Percentiles rank a stretch among this genome's conserved stretches.
Evolutionary conservation across 1,140 invertebrate species (phyloP).

Genomic region (Drosophila santomea): DNA sequence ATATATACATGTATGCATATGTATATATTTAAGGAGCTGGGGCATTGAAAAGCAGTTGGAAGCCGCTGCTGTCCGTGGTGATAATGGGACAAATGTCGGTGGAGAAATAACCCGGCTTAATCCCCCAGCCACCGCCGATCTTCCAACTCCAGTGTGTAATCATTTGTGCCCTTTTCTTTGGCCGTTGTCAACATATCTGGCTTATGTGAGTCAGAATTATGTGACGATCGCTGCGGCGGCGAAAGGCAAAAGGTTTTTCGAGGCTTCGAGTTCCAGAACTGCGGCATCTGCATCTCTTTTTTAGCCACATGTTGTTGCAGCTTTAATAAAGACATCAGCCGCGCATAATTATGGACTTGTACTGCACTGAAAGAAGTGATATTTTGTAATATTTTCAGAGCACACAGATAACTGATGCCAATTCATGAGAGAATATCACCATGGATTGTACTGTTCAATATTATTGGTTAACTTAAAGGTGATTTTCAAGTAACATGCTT

Average conservation of each 20-base stretch:
- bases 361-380: constrained; percentile 32
- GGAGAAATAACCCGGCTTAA: constrained; percentile 71
- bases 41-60: constrained; percentile 62
- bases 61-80: constrained; percentile 78
- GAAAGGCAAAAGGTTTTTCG: constrained; percentile 69
- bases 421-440: too few relatives aligned
- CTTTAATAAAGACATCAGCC: constrained; percentile 83
- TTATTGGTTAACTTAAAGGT: too few relatives aligned
- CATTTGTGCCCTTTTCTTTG: constrained; percentile 71
- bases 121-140: constrained; percentile 40
- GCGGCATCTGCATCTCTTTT: constrained; percentile 12
- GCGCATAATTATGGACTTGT: constrained; percentile 82
- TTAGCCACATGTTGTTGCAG: constrained; percentile 75
- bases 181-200: constrained; percentile 80
- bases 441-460: too few relatives aligned
- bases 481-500: too few relatives aligned
- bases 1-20: not conserved
- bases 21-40: not conserved
- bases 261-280: constrained; percentile 32
- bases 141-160: constrained; percentile 44
- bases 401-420: too few relatives aligned
- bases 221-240: constrained; percentile 68
- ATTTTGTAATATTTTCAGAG: too few relatives aligned
- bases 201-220: constrained; percentile 83
- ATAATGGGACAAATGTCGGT: constrained; percentile 78